phyloP scores from a whole-genome alignment of 2,113 vertebrate genomes.

The Chaetodon trifascialis region DNA sequence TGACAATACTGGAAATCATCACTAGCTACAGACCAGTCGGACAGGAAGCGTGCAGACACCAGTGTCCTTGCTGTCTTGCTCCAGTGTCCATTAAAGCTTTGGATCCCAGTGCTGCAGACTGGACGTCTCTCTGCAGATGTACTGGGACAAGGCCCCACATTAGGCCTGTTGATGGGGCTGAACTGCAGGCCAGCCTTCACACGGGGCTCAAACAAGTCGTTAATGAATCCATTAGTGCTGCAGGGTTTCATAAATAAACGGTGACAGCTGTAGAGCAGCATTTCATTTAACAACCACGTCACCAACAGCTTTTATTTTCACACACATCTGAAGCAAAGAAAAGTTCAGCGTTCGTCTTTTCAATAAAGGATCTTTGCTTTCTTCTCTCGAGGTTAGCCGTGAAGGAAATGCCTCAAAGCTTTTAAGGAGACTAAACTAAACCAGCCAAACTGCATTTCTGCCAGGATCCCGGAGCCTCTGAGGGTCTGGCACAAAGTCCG shows the following conservation, averaged over 20 bases:
- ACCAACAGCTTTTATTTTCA: neutral
- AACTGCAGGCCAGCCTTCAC: conserved; percentile 21
- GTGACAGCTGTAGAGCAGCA: neutral
- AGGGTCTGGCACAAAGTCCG: neutral
- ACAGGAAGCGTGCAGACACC: neutral
- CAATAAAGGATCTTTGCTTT: conserved; percentile 18
- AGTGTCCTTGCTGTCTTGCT: conserved; percentile 34
- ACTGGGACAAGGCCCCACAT: neutral
- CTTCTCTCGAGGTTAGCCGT: conserved; percentile 25
- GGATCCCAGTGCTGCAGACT: conserved; percentile 16
- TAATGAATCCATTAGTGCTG: neutral
- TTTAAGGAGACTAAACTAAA: neutral
- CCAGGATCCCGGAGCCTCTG: neutral
- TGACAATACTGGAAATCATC: conserved; percentile 38
- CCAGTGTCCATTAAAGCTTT: conserved; percentile 14
- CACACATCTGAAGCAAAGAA: neutral
- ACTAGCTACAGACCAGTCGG: conserved; percentile 7
- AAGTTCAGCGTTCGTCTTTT: neutral
- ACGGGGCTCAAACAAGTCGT: neutral
- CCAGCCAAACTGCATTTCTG: neutral
- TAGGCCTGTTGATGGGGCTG: conserved; percentile 17
- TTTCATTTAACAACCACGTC: neutral
- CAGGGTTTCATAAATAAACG: neutral
- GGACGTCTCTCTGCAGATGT: conserved; percentile 6
- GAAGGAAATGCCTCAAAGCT: conserved; percentile 1